Percentiles rank a stretch among this genome's conserved stretches.
Evolutionary conservation across 2,113 vertebrate genomes (phyloP).

Genomic region (Merops nubicus): DNA sequence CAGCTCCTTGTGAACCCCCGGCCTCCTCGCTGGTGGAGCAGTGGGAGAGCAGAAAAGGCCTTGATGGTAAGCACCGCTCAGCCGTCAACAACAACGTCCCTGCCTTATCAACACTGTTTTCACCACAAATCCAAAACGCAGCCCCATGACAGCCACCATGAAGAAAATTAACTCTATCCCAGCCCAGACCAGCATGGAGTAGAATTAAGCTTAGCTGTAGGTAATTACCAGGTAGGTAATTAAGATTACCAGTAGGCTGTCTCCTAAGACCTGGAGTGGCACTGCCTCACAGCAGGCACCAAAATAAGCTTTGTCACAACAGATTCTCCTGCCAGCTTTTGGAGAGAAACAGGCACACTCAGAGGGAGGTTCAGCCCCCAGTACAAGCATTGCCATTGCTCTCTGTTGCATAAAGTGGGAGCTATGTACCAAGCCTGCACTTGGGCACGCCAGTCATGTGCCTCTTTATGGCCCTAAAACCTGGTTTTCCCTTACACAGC

Average conservation of each 20-base stretch:
- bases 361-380: not conserved
- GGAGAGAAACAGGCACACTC: not conserved
- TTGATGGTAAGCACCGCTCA: not conserved
- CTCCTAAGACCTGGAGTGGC: not conserved
- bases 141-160: not conserved
- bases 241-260: not conserved
- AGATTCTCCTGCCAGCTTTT: not conserved
- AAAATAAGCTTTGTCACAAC: not conserved
- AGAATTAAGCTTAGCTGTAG: not conserved
- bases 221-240: too few relatives aligned
- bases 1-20: not conserved
- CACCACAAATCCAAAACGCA: not conserved
- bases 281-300: not conserved
- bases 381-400: not conserved
- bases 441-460: not conserved
- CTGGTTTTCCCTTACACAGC: not conserved
- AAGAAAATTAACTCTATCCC: not conserved
- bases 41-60: not conserved
- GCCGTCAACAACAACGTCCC: not conserved
- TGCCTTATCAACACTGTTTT: not conserved
- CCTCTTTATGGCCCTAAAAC: not conserved
- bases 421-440: rapidly evolving
- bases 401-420: not conserved
- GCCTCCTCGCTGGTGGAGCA: not conserved
- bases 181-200: not conserved